Percentiles rank a stretch among this genome's conserved stretches.
These are phyloP conservation scores for Falcaria lacertinaria DNA, from an alignment of 2,888 invertebrate species.

Conservation along the genomic window DNA sequence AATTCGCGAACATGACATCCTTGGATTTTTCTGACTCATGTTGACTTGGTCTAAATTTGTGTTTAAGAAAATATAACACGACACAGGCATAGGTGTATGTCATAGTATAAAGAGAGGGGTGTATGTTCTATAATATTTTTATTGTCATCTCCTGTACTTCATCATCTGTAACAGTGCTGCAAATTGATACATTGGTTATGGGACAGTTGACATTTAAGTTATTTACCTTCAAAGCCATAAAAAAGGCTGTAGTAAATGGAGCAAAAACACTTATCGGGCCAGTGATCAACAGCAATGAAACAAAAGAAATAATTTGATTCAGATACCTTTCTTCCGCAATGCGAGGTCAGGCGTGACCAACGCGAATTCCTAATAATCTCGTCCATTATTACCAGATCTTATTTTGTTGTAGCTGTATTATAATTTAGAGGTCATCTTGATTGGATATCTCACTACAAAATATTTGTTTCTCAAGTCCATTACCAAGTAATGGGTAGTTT, in stretches of 20 bases:
- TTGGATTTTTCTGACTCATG: slow-evolving; percentile 7
- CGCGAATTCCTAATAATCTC: slow-evolving; percentile 56
- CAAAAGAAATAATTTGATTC: slow-evolving; percentile 58
- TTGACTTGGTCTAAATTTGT: slow-evolving; percentile 2
- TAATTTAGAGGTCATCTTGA: slow-evolving; percentile 20
- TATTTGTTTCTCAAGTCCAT: slow-evolving; percentile 21
- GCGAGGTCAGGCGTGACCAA: slow-evolving; percentile 70
- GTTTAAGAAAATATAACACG: background rate
- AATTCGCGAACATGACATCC: slow-evolving; percentile 6
- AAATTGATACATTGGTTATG: no score
- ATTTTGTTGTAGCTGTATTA: slow-evolving; percentile 18
- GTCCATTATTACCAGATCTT: slow-evolving; percentile 29
- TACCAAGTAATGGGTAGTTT: slow-evolving; percentile 20
- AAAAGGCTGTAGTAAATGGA: slow-evolving; percentile 34
- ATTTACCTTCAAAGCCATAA: slow-evolving; percentile 17
- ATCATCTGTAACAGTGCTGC: no score
- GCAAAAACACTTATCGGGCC: slow-evolving; percentile 45
- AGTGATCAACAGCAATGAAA: slow-evolving; percentile 49
- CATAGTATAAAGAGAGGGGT: no score
- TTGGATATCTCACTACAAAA: slow-evolving; percentile 18
- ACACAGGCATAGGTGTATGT: background rate
- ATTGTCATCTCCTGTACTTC: no score
- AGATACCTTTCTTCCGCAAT: slow-evolving; percentile 69
- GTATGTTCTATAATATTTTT: no score
- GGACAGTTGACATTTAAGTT: background rate